A percentile compares a stretch with the other conserved stretches of the same genome.
Evolutionary conservation across 2,797 vertebrate genomes (phyloP).

Genomic region (Ibycter americanus): DNA sequence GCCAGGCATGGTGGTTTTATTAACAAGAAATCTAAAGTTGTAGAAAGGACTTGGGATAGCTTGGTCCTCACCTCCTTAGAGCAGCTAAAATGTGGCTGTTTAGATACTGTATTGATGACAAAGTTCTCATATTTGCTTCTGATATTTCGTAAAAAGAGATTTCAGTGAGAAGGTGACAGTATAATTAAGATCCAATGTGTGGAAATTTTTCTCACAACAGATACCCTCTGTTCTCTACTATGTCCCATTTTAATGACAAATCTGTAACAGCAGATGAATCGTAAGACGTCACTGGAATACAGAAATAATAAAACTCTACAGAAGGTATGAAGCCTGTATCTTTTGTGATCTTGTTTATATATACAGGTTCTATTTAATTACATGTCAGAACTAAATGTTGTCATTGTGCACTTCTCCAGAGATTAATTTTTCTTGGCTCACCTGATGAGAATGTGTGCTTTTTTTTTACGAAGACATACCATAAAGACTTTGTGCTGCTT

Average conservation of each 20-base stretch:
- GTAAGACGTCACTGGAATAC: not conserved
- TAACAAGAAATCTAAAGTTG: not conserved
- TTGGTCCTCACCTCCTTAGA: not conserved
- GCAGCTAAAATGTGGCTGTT: not conserved
- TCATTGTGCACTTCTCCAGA: not conserved
- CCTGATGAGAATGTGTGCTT: not conserved
- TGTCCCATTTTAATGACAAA: not conserved
- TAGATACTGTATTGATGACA: accelerated
- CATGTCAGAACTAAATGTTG: not conserved
- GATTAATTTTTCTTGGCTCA: not conserved
- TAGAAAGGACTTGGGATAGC: not conserved
- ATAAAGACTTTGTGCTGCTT: not conserved
- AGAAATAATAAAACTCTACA: not conserved
- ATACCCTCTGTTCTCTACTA: not conserved
- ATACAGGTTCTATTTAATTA: not conserved
- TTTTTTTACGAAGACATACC: not conserved
- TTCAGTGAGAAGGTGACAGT: not conserved
- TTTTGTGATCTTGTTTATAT: not conserved
- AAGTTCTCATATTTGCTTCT: not conserved
- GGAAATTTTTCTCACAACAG: not conserved
- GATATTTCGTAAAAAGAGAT: not conserved
- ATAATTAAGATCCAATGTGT: not conserved
- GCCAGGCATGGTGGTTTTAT: accelerated
- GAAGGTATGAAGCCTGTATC: not conserved
- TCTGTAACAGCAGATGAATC: not conserved